phyloP scores from a whole-genome alignment of 2,113 vertebrate species.

The Lagopus leucura region DNA sequence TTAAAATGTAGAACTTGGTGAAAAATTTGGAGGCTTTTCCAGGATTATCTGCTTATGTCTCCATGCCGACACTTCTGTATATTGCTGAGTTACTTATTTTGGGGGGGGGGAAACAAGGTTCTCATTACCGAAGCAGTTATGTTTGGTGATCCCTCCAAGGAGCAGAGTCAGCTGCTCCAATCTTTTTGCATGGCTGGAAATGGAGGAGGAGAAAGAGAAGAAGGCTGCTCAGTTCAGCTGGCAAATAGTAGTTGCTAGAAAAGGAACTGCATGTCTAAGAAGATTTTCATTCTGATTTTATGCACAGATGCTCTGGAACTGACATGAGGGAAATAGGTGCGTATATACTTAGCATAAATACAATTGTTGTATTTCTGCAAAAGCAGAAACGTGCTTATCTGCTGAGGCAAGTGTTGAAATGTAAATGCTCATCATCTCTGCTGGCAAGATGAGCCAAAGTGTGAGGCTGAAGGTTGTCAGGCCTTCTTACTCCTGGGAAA shows the following conservation, averaged over 20 bases:
- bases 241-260: background rate
- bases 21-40: background rate
- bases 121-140: background rate
- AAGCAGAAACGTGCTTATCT: slow-evolving; percentile 2
- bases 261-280: background rate
- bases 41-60: slow-evolving; percentile 1
- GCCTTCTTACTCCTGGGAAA: background rate
- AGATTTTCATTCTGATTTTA: background rate
- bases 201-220: background rate
- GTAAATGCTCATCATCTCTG: slow-evolving; percentile 5
- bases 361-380: slow-evolving; percentile 2
- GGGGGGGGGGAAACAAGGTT: background rate
- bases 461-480: background rate
- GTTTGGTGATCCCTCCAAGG: background rate
- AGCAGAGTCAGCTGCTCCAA: fast-evolving
- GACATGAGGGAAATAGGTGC: background rate
- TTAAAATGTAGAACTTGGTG: background rate
- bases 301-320: background rate
- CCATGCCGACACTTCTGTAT: background rate
- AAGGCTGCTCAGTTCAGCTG: background rate
- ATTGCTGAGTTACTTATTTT: background rate
- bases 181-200: background rate
- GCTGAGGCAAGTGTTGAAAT: background rate
- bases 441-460: background rate
- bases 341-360: background rate